Evolutionary conservation across 1,140 invertebrate species (phyloP), one percentile per base, ranked within the genome.

Genomic region (Ceratoteleas bidentatus): DNA sequence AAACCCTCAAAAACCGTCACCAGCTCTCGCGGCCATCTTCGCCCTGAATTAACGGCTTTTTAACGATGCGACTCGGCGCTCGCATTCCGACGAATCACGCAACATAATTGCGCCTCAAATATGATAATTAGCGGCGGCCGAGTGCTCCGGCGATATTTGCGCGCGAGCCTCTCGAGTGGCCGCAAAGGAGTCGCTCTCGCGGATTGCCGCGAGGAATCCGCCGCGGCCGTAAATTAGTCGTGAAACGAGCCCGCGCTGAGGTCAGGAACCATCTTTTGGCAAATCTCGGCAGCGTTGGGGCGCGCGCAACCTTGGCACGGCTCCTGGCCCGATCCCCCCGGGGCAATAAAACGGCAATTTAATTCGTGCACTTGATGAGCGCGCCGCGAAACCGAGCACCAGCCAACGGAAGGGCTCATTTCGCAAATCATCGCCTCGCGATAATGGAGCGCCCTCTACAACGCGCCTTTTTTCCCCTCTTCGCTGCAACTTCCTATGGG

Each of bases 331-430:
- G 73, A 72, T 85, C 84, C 88, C 87, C 84, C 69, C 82, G 80
- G 87, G 87, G 86, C 88, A 90, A 91, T 91, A 90, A 91, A 91
- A 91, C 88, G 88, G 88, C 90, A 91, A 91, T 91, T 91, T 91
- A 90, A 91, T 91, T 91, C 88, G 87, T 90, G 88, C 89, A 91
- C 88, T 91, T 90, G 90, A 90, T 90, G 89, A 91, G 88, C 86
- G 81, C 84, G 68, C 64, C 64, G 70, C 80, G 75, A 81, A 73
- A 68, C 75, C 68, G 70, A 70, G 64, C 72, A 77, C 81, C 81
- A 88, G 74, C 85, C 77, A 81, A 84, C 84, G 80, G 85, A 87
- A 88, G 88, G 87, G 89, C 87, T 88, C 85, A 87, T 90, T 90
- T 90, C 84, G 89, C 89, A 88, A 90, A 90, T 90, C 89, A 89